Percentiles rank a stretch among this genome's conserved stretches.
Evolutionary conservation across 2,888 invertebrate species (phyloP).

Genomic region (Aproaerema taeniolella): DNA sequence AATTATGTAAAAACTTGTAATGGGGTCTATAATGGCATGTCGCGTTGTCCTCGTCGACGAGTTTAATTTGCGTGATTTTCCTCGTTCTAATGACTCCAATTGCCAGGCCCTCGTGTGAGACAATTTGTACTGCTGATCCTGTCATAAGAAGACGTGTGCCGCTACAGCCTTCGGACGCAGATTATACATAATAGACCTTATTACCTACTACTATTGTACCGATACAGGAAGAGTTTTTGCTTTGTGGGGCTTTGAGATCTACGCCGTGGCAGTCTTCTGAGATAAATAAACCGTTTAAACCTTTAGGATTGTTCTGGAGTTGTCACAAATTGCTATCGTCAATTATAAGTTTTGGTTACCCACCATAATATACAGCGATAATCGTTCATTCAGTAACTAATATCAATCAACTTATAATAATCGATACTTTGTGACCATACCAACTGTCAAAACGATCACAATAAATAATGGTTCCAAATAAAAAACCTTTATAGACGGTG

Average conservation of each 20-base stretch:
- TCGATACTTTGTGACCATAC: slow-evolving; percentile 4
- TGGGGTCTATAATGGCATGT: slow-evolving; percentile 21
- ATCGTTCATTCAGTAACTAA: not conserved
- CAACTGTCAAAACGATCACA: slow-evolving; percentile 1
- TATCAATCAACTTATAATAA: slow-evolving; percentile 2
- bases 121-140: slow-evolving; percentile 12
- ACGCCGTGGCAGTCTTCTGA: slow-evolving; percentile 7
- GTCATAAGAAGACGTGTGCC: slow-evolving; percentile 13
- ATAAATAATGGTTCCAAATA: slow-evolving; percentile 1
- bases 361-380: no score
- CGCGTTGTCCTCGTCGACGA: slow-evolving; percentile 36
- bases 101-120: slow-evolving; percentile 19
- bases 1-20: slow-evolving; percentile 22
- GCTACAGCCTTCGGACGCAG: slow-evolving; percentile 26
- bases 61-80: slow-evolving; percentile 36
- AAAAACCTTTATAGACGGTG: not conserved
- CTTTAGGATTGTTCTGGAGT: no score
- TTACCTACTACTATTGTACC: slow-evolving; percentile 29
- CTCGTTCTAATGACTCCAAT: slow-evolving; percentile 29
- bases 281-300: no score
- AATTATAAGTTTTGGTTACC: no score
- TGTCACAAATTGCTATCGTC: no score
- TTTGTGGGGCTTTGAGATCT: slow-evolving; percentile 39
- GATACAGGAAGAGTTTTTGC: slow-evolving; percentile 58
- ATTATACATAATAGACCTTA: slow-evolving; percentile 34